These are phyloP conservation scores for Lottia scabra DNA, from an alignment of 2,888 invertebrate genomes.

Conservation along the genomic window DNA sequence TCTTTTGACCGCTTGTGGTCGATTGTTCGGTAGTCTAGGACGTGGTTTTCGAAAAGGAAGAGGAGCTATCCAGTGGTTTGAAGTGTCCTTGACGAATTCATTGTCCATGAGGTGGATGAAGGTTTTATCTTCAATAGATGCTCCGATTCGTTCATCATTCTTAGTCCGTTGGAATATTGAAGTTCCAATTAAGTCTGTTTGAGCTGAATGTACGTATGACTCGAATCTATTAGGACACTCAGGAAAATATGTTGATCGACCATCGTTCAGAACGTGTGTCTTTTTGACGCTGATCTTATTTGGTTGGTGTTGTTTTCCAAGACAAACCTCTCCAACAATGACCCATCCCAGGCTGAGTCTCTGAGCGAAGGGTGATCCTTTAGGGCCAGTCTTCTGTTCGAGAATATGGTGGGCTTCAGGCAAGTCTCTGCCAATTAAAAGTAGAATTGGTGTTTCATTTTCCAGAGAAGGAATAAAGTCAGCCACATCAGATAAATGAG, in stretches of 20 bases:
- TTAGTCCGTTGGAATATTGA: conserved; percentile 17
- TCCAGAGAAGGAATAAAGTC: background rate
- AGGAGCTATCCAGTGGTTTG: conserved; percentile 19
- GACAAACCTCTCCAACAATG: conserved; percentile 31
- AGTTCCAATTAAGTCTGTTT: no score
- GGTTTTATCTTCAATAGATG: conserved; percentile 25
- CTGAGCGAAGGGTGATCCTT: conserved; percentile 26
- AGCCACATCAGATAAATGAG: background rate
- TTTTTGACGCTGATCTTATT: conserved; percentile 5
- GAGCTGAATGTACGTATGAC: no score
- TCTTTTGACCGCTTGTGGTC: conserved; percentile 11
- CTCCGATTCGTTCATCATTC: conserved; percentile 21
- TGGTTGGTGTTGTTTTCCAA: conserved; percentile 25
- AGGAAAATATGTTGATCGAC: conserved; percentile 3
- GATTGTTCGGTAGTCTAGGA: conserved; percentile 6
- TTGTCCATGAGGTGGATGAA: conserved; percentile 24
- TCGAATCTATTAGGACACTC: conserved; percentile 18
- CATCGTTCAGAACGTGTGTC: background rate
- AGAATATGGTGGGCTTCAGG: conserved; percentile 30
- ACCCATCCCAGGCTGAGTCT: conserved; percentile 27
- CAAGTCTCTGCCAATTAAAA: no score
- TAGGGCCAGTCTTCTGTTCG: conserved; percentile 24
- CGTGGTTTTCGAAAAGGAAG: conserved; percentile 6
- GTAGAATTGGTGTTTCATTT: background rate
- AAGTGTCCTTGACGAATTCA: conserved; percentile 7